Conservation (phyloP, 2,888 invertebrate genomes). For the Psylliodes chrysocephalus region DNA sequence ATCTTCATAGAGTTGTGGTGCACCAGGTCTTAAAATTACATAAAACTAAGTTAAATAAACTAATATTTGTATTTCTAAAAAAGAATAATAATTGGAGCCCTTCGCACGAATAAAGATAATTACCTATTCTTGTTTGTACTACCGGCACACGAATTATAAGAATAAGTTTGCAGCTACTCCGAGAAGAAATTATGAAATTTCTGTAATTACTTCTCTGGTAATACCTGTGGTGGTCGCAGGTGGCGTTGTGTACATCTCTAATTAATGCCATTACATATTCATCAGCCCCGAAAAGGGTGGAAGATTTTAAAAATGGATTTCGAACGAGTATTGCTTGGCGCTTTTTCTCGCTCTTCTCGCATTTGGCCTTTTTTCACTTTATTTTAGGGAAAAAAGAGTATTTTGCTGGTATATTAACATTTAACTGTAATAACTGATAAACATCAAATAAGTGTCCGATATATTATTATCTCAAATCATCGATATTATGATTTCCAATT, state of each 20-base stretch:
- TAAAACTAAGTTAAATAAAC: no score
- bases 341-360: slow-evolving; percentile 35
- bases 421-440: no score
- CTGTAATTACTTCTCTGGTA: slow-evolving; percentile 61
- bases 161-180: slow-evolving; percentile 41
- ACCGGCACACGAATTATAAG: slow-evolving; percentile 7
- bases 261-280: slow-evolving; percentile 66
- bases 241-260: slow-evolving; percentile 63
- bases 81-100: neutral
- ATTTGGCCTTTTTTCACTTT: slow-evolving; percentile 23
- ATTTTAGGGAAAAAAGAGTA: neutral
- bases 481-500: no score
- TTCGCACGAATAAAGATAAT: neutral
- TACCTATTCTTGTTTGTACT: neutral
- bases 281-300: slow-evolving; percentile 56
- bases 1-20: no score
- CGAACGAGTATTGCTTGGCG: slow-evolving; percentile 43
- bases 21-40: no score
- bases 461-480: no score
- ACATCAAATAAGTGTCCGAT: no score
- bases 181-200: slow-evolving; percentile 62
- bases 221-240: slow-evolving; percentile 62
- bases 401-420: no score
- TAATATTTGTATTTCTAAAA: neutral
- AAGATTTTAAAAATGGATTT: slow-evolving; percentile 48